Conservation (phyloP, 2,113 vertebrate genomes). For the Taxidea taxus region DNA sequence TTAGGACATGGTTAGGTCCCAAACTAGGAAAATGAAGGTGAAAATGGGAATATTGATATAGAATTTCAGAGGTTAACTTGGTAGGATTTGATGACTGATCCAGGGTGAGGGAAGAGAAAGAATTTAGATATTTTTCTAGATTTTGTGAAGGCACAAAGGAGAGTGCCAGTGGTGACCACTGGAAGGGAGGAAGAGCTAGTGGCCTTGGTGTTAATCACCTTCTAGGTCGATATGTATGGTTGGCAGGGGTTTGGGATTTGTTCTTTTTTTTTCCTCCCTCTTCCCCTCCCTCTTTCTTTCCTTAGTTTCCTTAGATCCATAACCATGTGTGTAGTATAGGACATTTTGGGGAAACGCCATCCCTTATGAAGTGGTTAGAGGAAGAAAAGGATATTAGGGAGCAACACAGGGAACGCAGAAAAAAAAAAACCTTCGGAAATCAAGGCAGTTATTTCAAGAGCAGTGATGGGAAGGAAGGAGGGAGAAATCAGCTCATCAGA, state of each 20-base stretch:
- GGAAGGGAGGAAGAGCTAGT: not conserved
- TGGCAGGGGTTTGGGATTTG: not conserved
- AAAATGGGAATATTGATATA: slow-evolving; percentile 33
- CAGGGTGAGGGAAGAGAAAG: not conserved
- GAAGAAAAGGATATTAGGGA: not conserved
- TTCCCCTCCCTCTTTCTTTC: not conserved
- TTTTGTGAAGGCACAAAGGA: not conserved
- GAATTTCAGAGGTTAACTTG: slow-evolving; percentile 30
- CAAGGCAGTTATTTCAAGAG: slow-evolving; percentile 30
- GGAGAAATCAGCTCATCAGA: not conserved
- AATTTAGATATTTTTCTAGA: not conserved
- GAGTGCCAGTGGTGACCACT: not conserved
- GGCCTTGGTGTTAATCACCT: not conserved
- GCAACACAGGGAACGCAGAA: not conserved
- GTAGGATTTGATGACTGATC: slow-evolving; percentile 31
- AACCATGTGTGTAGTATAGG: not conserved
- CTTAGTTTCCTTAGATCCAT: not conserved
- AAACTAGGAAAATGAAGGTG: slow-evolving; percentile 18
- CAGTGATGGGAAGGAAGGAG: not conserved
- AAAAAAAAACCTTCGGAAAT: slow-evolving; percentile 41
- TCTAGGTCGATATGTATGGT: slow-evolving; percentile 1
- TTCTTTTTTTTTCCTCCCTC: not conserved
- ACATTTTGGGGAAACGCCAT: not conserved
- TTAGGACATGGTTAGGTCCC: not conserved
- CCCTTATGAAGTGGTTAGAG: slow-evolving; percentile 18